Conservation (phyloP, 2,797 vertebrate species). For the Pteronotus mesoamericanus region DNA sequence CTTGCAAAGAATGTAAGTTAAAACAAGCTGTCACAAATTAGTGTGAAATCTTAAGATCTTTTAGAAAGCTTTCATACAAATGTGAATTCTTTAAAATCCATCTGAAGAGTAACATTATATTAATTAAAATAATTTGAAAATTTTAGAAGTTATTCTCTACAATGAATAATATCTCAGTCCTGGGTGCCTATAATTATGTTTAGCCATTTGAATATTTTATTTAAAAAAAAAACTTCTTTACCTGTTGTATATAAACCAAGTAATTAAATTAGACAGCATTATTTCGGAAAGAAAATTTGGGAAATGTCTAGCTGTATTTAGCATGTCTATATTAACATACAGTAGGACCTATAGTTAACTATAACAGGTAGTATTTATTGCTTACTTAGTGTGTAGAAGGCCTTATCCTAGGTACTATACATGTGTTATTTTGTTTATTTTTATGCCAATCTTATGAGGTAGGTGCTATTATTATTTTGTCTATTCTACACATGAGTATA, state of each 20-base stretch:
- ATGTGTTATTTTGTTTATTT: background rate
- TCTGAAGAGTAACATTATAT: background rate
- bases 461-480: background rate
- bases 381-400: background rate
- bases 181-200: conserved; percentile 12
- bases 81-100: background rate
- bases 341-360: background rate
- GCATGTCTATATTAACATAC: background rate
- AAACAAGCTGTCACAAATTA: conserved; percentile 32
- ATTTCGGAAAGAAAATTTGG: background rate
- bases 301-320: background rate
- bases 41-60: conserved; percentile 1
- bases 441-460: background rate
- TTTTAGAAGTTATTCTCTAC: background rate
- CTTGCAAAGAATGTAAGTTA: background rate
- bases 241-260: background rate
- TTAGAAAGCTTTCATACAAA: background rate
- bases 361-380: background rate
- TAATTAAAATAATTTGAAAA: conserved; percentile 3
- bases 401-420: background rate
- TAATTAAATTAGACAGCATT: background rate
- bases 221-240: background rate
- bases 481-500: background rate
- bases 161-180: background rate
- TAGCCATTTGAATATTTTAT: background rate